phyloP scores from a whole-genome alignment of 2,113 vertebrate genomes.

The Okapia johnstoni region DNA sequence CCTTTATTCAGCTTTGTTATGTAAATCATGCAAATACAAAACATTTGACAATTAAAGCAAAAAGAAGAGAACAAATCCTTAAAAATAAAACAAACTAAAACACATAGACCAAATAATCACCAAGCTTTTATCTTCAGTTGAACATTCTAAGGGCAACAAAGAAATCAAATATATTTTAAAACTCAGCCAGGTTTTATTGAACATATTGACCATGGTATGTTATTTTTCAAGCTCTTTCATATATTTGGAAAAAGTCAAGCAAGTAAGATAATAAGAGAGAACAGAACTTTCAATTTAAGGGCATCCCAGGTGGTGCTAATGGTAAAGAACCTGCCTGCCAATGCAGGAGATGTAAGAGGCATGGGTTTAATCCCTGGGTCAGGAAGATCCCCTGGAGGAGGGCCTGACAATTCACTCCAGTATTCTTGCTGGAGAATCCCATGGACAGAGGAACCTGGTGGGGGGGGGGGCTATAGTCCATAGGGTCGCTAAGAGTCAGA shows the following conservation, averaged over 20 bases:
- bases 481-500: rapidly evolving
- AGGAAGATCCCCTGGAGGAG: background rate
- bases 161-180: background rate
- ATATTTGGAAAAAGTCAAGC: background rate
- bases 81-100: background rate
- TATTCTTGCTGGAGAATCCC: background rate
- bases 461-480: background rate
- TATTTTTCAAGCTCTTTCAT: background rate
- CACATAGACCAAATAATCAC: background rate
- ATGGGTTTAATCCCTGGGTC: background rate
- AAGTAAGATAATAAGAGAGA: background rate
- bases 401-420: background rate
- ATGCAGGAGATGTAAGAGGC: background rate
- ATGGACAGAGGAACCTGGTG: background rate
- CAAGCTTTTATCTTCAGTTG: background rate
- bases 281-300: background rate
- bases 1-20: background rate
- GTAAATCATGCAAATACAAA: background rate
- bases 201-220: background rate
- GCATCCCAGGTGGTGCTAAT: background rate
- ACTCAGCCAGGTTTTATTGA: background rate
- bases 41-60: background rate
- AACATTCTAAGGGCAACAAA: background rate
- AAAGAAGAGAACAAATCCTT: background rate
- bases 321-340: background rate